Conservation (phyloP, 2,888 invertebrate genomes). For the Panopea generosa region DNA sequence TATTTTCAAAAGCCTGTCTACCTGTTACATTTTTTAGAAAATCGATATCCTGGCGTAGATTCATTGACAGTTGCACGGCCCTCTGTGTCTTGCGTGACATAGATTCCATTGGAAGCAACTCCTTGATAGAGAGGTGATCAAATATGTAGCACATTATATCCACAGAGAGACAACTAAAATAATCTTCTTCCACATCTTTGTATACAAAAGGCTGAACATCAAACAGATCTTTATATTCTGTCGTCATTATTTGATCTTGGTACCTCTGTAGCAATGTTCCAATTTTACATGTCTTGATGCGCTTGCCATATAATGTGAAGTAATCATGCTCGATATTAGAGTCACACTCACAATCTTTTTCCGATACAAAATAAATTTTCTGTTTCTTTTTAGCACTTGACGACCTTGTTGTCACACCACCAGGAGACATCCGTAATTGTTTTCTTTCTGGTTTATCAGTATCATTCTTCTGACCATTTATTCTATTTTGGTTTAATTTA, state of each 20-base stretch:
- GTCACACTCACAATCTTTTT: background rate
- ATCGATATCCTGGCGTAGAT: conserved; percentile 13
- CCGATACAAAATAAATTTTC: background rate
- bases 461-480: too few relatives aligned
- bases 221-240: background rate
- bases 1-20: conserved; percentile 12
- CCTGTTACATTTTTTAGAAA: conserved; percentile 26
- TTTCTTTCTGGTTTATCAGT: background rate
- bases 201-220: background rate
- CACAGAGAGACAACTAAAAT: conserved; percentile 17
- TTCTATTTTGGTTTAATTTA: too few relatives aligned
- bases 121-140: conserved; percentile 15
- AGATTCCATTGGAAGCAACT: conserved; percentile 22
- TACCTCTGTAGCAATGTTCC: background rate
- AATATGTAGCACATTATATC: conserved; percentile 34
- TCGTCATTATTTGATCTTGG: background rate
- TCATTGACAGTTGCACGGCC: conserved; percentile 16
- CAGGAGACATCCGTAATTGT: background rate
- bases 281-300: background rate
- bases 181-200: background rate
- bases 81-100: conserved; percentile 21
- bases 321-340: background rate
- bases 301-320: background rate
- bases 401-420: conserved; percentile 23
- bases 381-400: conserved; percentile 9